Percentiles rank a stretch among this genome's conserved stretches.
Evolutionary conservation across 1,140 invertebrate species (phyloP).

Genomic region (Drosophila kohkoa): DNA sequence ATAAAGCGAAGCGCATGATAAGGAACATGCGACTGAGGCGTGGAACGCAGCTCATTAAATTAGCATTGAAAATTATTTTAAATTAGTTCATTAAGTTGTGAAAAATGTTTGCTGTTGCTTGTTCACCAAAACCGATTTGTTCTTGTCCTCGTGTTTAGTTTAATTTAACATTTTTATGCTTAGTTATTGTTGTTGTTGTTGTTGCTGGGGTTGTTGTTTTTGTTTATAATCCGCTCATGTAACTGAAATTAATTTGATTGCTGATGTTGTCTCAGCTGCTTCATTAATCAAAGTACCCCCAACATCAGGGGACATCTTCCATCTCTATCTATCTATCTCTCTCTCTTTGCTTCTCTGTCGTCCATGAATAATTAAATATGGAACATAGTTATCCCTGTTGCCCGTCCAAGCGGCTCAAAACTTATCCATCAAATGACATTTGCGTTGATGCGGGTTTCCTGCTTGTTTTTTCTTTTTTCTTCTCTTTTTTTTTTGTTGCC

Average conservation of each 20-base stretch:
- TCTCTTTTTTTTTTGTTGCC: background rate
- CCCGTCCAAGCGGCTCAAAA: conserved; percentile 56
- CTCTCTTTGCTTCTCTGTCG: conserved; percentile 21
- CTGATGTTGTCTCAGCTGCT: conserved; percentile 82
- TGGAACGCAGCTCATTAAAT: conserved; percentile 67
- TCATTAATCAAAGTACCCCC: conserved; percentile 74
- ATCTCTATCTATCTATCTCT: conserved; percentile 1
- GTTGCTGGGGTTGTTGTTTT: conserved; percentile 29
- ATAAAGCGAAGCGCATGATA: background rate
- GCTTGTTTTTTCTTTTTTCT: conserved; percentile 2
- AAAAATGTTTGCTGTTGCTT: conserved; percentile 67
- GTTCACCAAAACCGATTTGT: conserved; percentile 67
- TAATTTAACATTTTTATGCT: conserved; percentile 22
- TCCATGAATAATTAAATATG: conserved; percentile 80
- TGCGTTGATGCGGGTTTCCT: conserved; percentile 76
- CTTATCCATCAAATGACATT: conserved; percentile 81
- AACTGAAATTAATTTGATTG: conserved; percentile 83
- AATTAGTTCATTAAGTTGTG: conserved; percentile 82
- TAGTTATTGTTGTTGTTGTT: conserved; percentile 26
- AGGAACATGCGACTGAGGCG: conserved; percentile 5
- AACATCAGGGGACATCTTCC: conserved; percentile 19
- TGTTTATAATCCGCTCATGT: conserved; percentile 75
- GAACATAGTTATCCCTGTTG: conserved; percentile 69
- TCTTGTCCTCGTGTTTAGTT: conserved; percentile 43
- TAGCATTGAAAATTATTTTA: conserved; percentile 83